These are phyloP conservation scores for Scaptomyza caliginosa DNA, from an alignment of 2,888 invertebrate genomes.

Conservation along the genomic window DNA sequence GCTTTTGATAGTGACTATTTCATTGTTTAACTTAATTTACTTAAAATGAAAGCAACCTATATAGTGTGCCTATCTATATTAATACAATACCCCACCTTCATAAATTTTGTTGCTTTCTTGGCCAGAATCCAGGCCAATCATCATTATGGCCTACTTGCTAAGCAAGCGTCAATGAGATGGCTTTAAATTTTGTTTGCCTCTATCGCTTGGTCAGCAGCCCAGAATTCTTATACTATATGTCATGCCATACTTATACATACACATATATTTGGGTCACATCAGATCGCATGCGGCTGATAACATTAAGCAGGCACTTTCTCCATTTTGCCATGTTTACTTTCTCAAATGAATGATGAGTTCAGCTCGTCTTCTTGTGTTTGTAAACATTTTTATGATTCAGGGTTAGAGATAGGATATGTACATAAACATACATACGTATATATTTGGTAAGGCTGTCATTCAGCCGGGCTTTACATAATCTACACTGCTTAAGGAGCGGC, in stretches of 20 bases:
- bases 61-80: constrained; percentile 3
- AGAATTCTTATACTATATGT: background rate
- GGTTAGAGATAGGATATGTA: constrained; percentile 65
- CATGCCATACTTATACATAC: constrained; percentile 4
- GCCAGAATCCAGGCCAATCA: constrained; percentile 33
- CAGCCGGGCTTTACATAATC: constrained; percentile 69
- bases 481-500: constrained; percentile 57
- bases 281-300: constrained; percentile 64
- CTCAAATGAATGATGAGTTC: constrained; percentile 66
- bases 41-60: no score
- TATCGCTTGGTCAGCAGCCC: constrained; percentile 46
- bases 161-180: constrained; percentile 38
- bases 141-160: constrained; percentile 36
- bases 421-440: background rate
- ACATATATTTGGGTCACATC: constrained; percentile 68
- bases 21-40: constrained; percentile 18
- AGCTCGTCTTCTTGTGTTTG: constrained; percentile 41
- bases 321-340: constrained; percentile 64
- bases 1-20: background rate
- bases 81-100: no score
- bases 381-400: constrained; percentile 76
- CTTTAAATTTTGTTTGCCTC: constrained; percentile 58
- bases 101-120: constrained; percentile 14
- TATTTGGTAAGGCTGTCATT: constrained; percentile 53
- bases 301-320: constrained; percentile 70